Evolutionary conservation across 1,140 invertebrate species (phyloP).

Genomic region (Drosophila nebulosa): DNA sequence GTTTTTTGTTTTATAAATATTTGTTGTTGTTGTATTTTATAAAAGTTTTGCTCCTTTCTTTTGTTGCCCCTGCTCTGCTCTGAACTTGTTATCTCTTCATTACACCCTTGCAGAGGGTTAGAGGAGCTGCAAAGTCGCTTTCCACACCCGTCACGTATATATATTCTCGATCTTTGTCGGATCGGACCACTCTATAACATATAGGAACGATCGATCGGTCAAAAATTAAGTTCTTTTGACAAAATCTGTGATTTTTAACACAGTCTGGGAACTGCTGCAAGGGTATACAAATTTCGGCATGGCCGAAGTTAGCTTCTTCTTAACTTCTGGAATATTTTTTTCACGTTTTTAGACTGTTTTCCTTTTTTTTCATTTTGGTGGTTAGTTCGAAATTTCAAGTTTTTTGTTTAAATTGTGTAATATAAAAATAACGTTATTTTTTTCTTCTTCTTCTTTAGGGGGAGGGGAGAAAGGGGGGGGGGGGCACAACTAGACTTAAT

Average conservation of each 20-base stretch:
- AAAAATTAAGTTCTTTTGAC: background rate
- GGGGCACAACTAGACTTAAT: constrained; percentile 40
- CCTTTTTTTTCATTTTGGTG: background rate
- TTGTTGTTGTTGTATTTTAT: constrained; percentile 46
- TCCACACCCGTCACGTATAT: background rate
- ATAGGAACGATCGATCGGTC: background rate
- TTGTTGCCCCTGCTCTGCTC: constrained; percentile 6
- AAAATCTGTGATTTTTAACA: background rate
- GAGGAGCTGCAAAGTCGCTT: background rate
- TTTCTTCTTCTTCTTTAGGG: constrained; percentile 13
- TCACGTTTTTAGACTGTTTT: too few species aligned
- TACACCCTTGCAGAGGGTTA: background rate
- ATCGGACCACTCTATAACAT: background rate
- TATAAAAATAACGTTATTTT: constrained; percentile 38
- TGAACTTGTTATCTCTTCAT: background rate
- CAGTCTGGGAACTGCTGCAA: background rate
- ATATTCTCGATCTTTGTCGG: background rate
- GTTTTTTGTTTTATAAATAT: constrained; percentile 51
- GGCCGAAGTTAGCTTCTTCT: background rate
- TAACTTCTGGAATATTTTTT: background rate
- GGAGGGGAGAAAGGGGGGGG: too few species aligned
- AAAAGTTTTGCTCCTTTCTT: constrained; percentile 35
- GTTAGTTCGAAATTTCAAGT: background rate
- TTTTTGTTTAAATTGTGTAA: constrained; percentile 29
- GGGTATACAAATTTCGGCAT: background rate